Evolutionary conservation across 2,888 invertebrate genomes (phyloP), one percentile per base, ranked within the genome.

Genomic region (Napeogenes inachia): DNA sequence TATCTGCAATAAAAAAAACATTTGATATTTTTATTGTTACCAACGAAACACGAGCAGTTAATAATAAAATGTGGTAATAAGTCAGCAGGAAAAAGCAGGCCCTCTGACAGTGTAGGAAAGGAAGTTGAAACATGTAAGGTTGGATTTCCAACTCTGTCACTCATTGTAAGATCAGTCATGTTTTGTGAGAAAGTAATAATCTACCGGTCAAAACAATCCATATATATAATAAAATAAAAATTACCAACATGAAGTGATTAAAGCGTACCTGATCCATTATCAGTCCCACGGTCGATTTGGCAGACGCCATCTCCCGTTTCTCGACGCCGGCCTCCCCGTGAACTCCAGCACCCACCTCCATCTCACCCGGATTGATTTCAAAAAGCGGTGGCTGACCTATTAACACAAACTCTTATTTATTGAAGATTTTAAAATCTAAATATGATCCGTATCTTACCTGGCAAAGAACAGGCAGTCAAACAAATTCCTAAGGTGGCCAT

Each of bases 401-500:
- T 10, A 42, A 42, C 42, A 2, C 10, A 8, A 42, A 12, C 10
- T 42, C 12, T 42, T 42, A 42, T 42, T 42, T 50, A 30, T 8
- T n/a, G 3, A 21, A 30, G 30, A 50, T 30, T 30, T 50, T 2
- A 0, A 13, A 50, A 4, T 13, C 30, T 6, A 50, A 2, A 8
- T 30, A 10, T 30, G 30, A 13, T 2, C 30, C 8, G 30, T 0
- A 1, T 53, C 62, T 67, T 69, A 90, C 92, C 93, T 60, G 95
- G 95, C 45, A 95, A 80, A 12, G 93, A 93, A 73, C 95, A 95
- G 0, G 94, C 92, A 54, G 91, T 91, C 54, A 95, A 80, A 59
- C 93, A 93, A 5, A 95, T 89, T 2, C 95, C 95, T 57, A 95
- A 91, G 0, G 96, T 96, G 0, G 93, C 93, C 86, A 93, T 89